These are phyloP conservation scores for Leptobrachium ailaonicum DNA, from an alignment of 2,113 vertebrate species.

Conservation along the genomic window DNA sequence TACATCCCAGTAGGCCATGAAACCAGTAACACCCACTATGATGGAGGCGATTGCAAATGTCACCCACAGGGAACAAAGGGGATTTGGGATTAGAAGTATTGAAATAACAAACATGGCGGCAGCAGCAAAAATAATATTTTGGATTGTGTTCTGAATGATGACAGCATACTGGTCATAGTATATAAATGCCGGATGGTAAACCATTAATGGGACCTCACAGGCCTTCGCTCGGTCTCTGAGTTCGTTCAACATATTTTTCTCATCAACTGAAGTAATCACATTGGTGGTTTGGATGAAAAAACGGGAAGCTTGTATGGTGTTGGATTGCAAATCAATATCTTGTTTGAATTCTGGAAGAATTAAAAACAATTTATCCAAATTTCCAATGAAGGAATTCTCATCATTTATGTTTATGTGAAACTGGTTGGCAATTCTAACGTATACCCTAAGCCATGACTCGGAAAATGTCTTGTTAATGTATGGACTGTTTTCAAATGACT, in stretches of 20 bases:
- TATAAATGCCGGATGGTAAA: constrained; percentile 74
- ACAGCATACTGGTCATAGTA: constrained; percentile 70
- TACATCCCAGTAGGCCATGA: constrained; percentile 71
- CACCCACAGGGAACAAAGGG: constrained; percentile 67
- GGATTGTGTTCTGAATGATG: constrained; percentile 66
- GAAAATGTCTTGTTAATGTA: constrained; percentile 56
- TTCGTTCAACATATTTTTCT: constrained; percentile 62
- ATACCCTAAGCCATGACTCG: constrained; percentile 70
- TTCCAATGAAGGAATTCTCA: constrained; percentile 55
- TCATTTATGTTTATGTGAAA: constrained; percentile 52
- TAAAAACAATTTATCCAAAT: constrained; percentile 61
- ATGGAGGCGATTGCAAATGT: constrained; percentile 72
- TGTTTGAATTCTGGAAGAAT: constrained; percentile 56
- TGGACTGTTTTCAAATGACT: constrained; percentile 61
- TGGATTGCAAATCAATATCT: constrained; percentile 61
- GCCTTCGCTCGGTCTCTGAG: constrained; percentile 64
- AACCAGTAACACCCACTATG: constrained; percentile 71
- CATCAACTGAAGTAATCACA: constrained; percentile 51
- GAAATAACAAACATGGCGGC: constrained; percentile 63
- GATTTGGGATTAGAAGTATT: constrained; percentile 69
- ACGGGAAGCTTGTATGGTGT: constrained; percentile 62
- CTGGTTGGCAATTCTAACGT: constrained; percentile 54
- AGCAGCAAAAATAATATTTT: constrained; percentile 62
- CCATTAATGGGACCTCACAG: constrained; percentile 62
- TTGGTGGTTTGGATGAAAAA: constrained; percentile 73